phyloP scores from a whole-genome alignment of 2,888 invertebrate species.

The Digitonthophagus gazella region DNA sequence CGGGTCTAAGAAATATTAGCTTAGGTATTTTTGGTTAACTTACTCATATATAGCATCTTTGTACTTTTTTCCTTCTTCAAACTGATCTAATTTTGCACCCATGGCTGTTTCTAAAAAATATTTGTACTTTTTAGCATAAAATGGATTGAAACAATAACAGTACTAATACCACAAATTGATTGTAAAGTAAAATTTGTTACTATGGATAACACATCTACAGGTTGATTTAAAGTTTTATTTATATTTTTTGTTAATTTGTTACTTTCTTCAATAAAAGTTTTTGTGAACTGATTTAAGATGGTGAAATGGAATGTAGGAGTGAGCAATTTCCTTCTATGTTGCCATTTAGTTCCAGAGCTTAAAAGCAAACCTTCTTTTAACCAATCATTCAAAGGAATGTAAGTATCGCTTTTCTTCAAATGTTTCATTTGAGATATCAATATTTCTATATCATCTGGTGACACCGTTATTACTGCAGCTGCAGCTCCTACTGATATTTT shows the following conservation, averaged over 20 bases:
- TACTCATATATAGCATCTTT: constrained; percentile 54
- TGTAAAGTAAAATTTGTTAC: constrained; percentile 48
- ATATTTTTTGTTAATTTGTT: constrained; percentile 44
- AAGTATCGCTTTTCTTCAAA: constrained; percentile 43
- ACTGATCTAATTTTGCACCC: constrained; percentile 61
- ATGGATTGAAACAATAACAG: too few relatives aligned
- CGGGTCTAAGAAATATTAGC: constrained; percentile 49
- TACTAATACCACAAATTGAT: constrained; percentile 30
- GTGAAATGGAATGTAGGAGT: constrained; percentile 67
- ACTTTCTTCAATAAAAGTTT: constrained; percentile 51
- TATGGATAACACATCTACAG: constrained; percentile 57
- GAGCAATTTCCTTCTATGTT: constrained; percentile 59
- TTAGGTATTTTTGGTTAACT: background rate
- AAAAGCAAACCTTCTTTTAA: constrained; percentile 47
- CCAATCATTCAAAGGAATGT: constrained; percentile 44
- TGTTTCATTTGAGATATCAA: constrained; percentile 42
- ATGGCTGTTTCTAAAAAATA: constrained; percentile 62
- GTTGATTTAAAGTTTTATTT: constrained; percentile 37
- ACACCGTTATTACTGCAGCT: constrained; percentile 44
- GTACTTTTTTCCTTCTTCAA: constrained; percentile 53
- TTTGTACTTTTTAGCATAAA: too few relatives aligned
- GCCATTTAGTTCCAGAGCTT: constrained; percentile 56
- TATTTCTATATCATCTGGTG: constrained; percentile 55
- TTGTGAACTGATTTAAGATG: constrained; percentile 53
- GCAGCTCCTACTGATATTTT: constrained; percentile 15